Conservation (phyloP, 2,888 invertebrate species). For the Nomada ferruginata region DNA sequence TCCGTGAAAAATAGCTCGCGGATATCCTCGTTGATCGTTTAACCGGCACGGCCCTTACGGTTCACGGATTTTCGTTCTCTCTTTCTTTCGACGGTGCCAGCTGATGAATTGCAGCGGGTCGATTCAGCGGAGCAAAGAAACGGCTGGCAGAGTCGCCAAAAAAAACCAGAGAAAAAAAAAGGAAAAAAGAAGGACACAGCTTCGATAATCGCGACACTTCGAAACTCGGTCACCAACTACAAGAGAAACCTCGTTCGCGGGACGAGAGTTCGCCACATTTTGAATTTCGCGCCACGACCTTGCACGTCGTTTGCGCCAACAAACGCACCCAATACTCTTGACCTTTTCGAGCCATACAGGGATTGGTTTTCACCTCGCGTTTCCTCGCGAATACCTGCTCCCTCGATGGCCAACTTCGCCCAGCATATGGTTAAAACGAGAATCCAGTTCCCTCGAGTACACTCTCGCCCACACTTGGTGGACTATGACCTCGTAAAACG, state of each 20-base stretch:
- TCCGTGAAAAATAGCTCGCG: conserved; percentile 19
- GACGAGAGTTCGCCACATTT: conserved; percentile 27
- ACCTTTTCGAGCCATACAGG: conserved; percentile 23
- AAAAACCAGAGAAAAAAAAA: too few species aligned
- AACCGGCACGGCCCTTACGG: not conserved
- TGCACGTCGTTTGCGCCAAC: conserved; percentile 24
- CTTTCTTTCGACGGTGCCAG: not conserved
- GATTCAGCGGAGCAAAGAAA: not conserved
- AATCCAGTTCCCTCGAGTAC: conserved; percentile 5
- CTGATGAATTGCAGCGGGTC: conserved; percentile 4
- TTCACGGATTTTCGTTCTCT: not conserved
- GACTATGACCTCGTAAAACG: conserved; percentile 37
- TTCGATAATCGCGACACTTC: conserved; percentile 30
- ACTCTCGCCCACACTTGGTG: not conserved
- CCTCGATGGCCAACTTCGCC: conserved; percentile 7
- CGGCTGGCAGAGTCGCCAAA: not conserved
- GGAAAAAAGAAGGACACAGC: conserved; percentile 22
- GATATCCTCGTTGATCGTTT: conserved; percentile 1
- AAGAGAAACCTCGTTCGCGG: not conserved
- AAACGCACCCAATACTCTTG: conserved; percentile 29
- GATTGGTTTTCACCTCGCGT: conserved; percentile 5
- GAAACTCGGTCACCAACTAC: conserved; percentile 39
- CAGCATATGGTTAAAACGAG: conserved; percentile 14
- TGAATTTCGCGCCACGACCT: conserved; percentile 48
- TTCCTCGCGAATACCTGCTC: not conserved